Evolutionary conservation across 2,888 invertebrate genomes (phyloP).

Genomic region (Epirrhoe alternata): DNA sequence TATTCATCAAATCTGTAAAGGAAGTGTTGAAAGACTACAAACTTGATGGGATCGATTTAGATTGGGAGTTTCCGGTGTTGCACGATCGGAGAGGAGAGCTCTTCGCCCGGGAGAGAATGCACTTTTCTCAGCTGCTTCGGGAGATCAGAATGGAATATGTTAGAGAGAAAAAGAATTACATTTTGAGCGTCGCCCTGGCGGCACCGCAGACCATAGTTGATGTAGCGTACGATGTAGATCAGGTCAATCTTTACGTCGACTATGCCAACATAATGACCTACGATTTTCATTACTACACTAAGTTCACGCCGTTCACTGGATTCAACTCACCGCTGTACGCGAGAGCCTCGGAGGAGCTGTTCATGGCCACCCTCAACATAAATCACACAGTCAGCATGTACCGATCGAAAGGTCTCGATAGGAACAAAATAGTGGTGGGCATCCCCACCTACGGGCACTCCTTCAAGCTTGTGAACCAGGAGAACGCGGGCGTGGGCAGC

Average conservation of each 20-base stretch:
- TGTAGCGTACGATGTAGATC: conserved; percentile 90
- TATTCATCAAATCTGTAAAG: conserved; percentile 84
- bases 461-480: conserved; percentile 88
- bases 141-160: conserved; percentile 89
- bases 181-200: conserved; percentile 92
- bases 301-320: conserved; percentile 92
- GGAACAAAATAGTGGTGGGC: conserved; percentile 92
- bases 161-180: conserved; percentile 83
- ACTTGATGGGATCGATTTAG: conserved; percentile 91
- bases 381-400: conserved; percentile 94
- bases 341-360: conserved; percentile 85
- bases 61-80: conserved; percentile 95
- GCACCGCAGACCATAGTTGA: conserved; percentile 91
- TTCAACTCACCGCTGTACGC: conserved; percentile 93
- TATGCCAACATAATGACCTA: conserved; percentile 96
- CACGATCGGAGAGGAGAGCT: conserved; percentile 39
- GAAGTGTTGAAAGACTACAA: conserved; percentile 79
- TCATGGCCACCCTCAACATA: conserved; percentile 90
- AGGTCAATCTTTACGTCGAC: conserved; percentile 92
- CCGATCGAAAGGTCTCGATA: conserved; percentile 89
- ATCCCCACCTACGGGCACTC: conserved; percentile 95
- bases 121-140: conserved; percentile 90
- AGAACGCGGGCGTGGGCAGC: conserved; percentile 88
- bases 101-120: conserved; percentile 85
- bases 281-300: conserved; percentile 93